Conservation (phyloP, 2,888 invertebrate species). For the Hydraecia micacea region DNA sequence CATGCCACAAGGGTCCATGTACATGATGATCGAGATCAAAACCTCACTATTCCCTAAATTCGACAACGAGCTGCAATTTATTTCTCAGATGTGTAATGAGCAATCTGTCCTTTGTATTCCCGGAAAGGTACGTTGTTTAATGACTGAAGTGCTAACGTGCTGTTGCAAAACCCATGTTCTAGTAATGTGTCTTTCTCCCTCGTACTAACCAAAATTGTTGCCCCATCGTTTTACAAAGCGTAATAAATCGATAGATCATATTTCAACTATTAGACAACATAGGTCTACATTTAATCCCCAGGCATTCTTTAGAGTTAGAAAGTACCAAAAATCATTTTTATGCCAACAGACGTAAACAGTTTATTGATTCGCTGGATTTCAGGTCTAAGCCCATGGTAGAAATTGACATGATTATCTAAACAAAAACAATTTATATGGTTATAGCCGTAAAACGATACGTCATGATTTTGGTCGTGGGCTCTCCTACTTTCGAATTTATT, state of each 20-base stretch:
- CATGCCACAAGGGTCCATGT: constrained; percentile 99
- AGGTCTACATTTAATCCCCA: too few species aligned
- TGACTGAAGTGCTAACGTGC: not conserved
- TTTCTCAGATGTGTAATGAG: constrained; percentile 96
- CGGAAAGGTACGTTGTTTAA: constrained; percentile 92
- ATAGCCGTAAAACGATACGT: not conserved
- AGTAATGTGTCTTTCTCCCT: not conserved
- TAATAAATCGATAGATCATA: too few species aligned
- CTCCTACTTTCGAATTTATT: not conserved
- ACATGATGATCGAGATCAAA: constrained; percentile 98
- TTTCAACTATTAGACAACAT: not conserved
- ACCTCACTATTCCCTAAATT: constrained; percentile 95
- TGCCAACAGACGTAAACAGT: not conserved
- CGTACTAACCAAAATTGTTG: not conserved
- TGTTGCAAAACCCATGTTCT: not conserved
- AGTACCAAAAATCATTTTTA: not conserved
- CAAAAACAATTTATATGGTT: not conserved
- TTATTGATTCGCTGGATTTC: too few species aligned
- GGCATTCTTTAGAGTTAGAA: not conserved
- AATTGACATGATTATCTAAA: too few species aligned
- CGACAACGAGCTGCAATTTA: constrained; percentile 95
- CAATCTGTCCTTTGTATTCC: constrained; percentile 99
- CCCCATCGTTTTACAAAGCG: too few species aligned
- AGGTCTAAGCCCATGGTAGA: too few species aligned
- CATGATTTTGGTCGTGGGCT: not conserved